phyloP scores from a whole-genome alignment of 1,140 invertebrate species.

The Solenopsis invicta region DNA sequence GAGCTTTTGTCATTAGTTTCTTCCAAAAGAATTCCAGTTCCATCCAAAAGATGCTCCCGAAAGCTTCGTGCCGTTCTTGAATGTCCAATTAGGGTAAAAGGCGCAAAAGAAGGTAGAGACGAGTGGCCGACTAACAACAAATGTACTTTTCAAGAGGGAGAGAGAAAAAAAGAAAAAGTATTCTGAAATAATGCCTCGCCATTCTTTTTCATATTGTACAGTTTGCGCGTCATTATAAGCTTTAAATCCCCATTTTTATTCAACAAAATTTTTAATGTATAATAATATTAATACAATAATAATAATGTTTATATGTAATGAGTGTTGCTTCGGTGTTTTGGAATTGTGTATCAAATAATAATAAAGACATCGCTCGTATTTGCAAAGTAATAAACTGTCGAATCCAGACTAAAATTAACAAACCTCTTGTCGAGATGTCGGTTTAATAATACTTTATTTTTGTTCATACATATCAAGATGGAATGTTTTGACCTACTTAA shows the following conservation, averaged over 20 bases:
- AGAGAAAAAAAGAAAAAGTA: background rate
- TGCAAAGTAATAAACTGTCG: no score
- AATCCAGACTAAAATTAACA: no score
- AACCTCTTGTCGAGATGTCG: no score
- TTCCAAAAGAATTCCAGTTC: slow-evolving; percentile 16
- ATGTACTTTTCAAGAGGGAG: slow-evolving; percentile 48
- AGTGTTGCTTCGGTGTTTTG: background rate
- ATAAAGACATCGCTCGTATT: no score
- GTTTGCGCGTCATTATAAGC: slow-evolving; percentile 8
- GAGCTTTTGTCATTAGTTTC: slow-evolving; percentile 40
- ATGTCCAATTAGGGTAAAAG: slow-evolving; percentile 72
- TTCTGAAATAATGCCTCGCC: slow-evolving; percentile 31
- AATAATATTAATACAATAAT: slow-evolving; percentile 7
- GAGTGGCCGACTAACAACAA: slow-evolving; percentile 39
- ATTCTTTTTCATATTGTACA: slow-evolving; percentile 16
- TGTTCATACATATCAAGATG: no score
- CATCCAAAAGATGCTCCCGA: slow-evolving; percentile 41
- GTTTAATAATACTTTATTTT: no score
- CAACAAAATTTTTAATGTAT: slow-evolving; percentile 11
- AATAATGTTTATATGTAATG: background rate
- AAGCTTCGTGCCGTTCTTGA: slow-evolving; percentile 50
- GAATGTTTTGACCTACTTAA: no score
- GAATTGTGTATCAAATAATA: background rate
- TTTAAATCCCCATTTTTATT: background rate
- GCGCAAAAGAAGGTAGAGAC: slow-evolving; percentile 49